Percentiles rank a stretch among this genome's conserved stretches.
Evolutionary conservation across 2,888 invertebrate genomes (phyloP).

Genomic region (Troides helena): DNA sequence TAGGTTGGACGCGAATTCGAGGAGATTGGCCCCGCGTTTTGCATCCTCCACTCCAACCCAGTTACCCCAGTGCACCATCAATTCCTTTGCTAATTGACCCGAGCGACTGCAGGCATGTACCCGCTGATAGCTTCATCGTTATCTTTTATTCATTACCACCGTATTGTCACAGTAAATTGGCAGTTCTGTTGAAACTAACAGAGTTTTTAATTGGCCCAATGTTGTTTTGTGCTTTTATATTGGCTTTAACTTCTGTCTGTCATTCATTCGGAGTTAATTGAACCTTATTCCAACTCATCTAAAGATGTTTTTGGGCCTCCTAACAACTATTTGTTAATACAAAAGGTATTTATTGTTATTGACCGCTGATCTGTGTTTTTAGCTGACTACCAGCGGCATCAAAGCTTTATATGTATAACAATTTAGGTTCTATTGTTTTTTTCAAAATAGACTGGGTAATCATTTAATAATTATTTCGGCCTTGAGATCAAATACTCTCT

Average conservation of each 20-base stretch:
- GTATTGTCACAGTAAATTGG: slow-evolving; percentile 20
- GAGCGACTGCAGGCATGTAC: slow-evolving; percentile 1
- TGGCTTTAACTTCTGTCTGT: slow-evolving; percentile 13
- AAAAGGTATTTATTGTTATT: too few relatives aligned
- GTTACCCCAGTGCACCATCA: slow-evolving; percentile 57
- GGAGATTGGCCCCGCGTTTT: slow-evolving; percentile 48
- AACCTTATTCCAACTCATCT: too few relatives aligned
- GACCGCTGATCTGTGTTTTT: too few relatives aligned
- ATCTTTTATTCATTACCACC: slow-evolving; percentile 26
- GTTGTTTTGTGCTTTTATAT: slow-evolving; percentile 5
- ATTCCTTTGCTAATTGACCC: slow-evolving; percentile 62
- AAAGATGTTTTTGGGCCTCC: too few relatives aligned
- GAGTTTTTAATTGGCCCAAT: slow-evolving; percentile 28
- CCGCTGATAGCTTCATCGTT: slow-evolving; percentile 6
- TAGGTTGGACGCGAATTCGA: slow-evolving; percentile 40
- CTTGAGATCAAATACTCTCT: too few relatives aligned
- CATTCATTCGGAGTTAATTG: neutral
- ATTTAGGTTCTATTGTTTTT: too few relatives aligned
- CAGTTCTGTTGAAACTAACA: slow-evolving; percentile 22
- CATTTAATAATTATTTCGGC: too few relatives aligned
- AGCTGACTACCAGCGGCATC: too few relatives aligned
- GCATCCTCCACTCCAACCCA: slow-evolving; percentile 39
- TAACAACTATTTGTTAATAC: too few relatives aligned
- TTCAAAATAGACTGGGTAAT: too few relatives aligned
- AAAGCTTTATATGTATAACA: too few relatives aligned